Conservation (phyloP, 2,113 vertebrate species). For the Ictalurus punctatus region DNA sequence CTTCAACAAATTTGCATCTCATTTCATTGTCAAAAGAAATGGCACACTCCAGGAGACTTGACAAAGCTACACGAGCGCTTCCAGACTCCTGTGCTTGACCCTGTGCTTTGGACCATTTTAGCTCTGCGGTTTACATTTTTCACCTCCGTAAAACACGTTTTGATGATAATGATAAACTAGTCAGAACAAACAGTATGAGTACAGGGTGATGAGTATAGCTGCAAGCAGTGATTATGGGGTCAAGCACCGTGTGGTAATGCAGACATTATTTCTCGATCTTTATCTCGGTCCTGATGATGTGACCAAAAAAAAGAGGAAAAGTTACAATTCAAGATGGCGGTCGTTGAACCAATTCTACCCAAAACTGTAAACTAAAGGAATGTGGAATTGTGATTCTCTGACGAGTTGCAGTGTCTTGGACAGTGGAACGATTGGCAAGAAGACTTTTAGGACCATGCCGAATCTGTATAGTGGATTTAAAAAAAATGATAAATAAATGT, state of each 20-base stretch:
- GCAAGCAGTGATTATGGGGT: neutral
- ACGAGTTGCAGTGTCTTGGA: neutral
- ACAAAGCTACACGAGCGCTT: neutral
- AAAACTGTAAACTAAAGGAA: neutral
- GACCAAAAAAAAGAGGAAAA: too few species aligned
- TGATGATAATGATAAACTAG: neutral
- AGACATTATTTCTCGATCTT: neutral
- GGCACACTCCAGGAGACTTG: neutral
- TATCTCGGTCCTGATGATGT: neutral
- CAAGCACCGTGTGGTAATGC: neutral
- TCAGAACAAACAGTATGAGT: neutral
- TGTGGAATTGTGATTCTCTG: neutral
- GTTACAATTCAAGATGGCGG: neutral
- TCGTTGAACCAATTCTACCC: neutral
- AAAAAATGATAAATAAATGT: neutral
- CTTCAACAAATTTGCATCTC: neutral
- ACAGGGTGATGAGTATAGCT: neutral
- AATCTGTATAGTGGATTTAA: neutral
- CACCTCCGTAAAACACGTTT: neutral
- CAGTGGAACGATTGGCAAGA: neutral
- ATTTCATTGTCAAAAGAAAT: slow-evolving; percentile 2
- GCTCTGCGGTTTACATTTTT: neutral
- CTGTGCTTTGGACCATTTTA: neutral
- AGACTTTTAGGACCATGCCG: neutral
- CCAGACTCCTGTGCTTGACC: neutral